Percentiles rank a stretch among this genome's conserved stretches.
Evolutionary conservation across 2,888 invertebrate genomes (phyloP).

Genomic region (Patella caerulea): DNA sequence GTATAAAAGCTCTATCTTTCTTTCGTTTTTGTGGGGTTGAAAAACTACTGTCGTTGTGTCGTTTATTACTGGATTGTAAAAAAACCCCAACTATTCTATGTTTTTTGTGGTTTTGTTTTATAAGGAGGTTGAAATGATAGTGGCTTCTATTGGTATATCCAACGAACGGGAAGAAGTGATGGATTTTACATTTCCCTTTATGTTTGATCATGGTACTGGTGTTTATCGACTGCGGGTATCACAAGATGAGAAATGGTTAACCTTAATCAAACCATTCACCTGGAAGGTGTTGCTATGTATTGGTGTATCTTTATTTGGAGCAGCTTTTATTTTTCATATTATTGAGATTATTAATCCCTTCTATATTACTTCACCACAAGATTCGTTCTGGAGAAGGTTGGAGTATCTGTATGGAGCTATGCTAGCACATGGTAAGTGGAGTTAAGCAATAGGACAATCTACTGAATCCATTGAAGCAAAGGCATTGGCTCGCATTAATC

Average conservation of each 20-base stretch:
- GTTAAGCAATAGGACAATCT: no score
- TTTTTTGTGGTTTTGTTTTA: no score
- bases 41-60: no score
- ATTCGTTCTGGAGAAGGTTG: no score
- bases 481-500: no score
- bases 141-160: constrained; percentile 89
- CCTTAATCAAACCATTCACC: constrained; percentile 29
- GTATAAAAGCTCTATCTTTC: no score
- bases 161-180: constrained; percentile 90
- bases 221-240: constrained; percentile 49
- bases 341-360: constrained; percentile 51
- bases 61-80: not conserved
- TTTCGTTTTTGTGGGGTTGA: no score
- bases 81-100: no score
- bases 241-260: constrained; percentile 45
- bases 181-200: constrained; percentile 88
- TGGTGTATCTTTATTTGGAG: constrained; percentile 38
- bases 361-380: constrained; percentile 21
- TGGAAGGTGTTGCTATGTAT: constrained; percentile 44
- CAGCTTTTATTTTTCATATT: constrained; percentile 44
- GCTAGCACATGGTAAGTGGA: constrained; percentile 84
- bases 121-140: constrained; percentile 86
- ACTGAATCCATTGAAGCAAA: no score
- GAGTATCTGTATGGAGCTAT: constrained; percentile 89
- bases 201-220: constrained; percentile 47